Evolutionary conservation across 1,140 invertebrate genomes (phyloP).

Genomic region (Bombyx mandarina): DNA sequence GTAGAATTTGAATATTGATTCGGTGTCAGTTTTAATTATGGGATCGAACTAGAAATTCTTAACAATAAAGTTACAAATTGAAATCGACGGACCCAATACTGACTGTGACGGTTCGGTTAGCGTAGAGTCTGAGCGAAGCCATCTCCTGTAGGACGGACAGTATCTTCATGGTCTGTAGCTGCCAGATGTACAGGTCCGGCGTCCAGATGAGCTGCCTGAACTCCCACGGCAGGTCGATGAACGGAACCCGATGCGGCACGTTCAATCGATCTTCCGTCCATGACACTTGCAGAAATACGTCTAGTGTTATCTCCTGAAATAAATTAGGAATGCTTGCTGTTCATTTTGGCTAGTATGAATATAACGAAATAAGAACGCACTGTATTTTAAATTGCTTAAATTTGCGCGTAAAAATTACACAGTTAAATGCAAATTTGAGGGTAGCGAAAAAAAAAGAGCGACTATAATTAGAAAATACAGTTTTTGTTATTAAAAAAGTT

Average conservation of each 20-base stretch:
- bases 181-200: conserved; percentile 75
- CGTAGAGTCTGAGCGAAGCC: conserved; percentile 71
- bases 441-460: no score
- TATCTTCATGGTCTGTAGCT: conserved; percentile 73
- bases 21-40: no score
- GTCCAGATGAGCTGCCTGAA: conserved; percentile 71
- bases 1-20: no score
- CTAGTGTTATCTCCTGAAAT: conserved; percentile 73
- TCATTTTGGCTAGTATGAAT: no score
- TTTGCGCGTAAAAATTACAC: no score
- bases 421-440: no score
- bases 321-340: not conserved
- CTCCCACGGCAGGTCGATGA: conserved; percentile 74
- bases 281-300: conserved; percentile 74
- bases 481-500: no score
- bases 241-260: conserved; percentile 51
- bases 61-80: conserved; percentile 7
- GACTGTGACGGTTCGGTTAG: conserved; percentile 72
- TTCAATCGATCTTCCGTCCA: conserved; percentile 71
- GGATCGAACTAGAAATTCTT: not conserved
- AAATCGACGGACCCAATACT: conserved; percentile 71
- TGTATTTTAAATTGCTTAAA: no score
- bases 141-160: conserved; percentile 73
- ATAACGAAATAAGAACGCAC: no score
- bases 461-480: no score